Percentiles rank a stretch among this genome's conserved stretches.
These are phyloP conservation scores for Helicoverpa assulta DNA, from an alignment of 2,888 invertebrate genomes.

Conservation along the genomic window DNA sequence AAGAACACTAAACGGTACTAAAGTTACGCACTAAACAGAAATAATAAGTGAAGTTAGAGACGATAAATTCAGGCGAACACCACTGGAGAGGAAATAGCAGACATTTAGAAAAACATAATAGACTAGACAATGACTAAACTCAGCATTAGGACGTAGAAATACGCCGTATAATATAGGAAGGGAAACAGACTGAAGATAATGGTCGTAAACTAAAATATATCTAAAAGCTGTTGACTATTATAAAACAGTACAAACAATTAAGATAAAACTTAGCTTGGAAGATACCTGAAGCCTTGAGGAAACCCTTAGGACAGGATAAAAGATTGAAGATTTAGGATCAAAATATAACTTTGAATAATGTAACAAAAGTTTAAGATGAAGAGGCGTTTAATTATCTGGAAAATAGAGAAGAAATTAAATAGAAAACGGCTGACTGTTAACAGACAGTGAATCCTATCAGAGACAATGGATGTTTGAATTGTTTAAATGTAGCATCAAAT, in stretches of 20 bases:
- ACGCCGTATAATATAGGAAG: conserved; percentile 13
- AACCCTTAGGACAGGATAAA: too few relatives aligned
- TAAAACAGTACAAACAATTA: too few relatives aligned
- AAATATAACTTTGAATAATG: too few relatives aligned
- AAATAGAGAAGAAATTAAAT: too few relatives aligned
- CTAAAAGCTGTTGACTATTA: too few relatives aligned
- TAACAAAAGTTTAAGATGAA: too few relatives aligned
- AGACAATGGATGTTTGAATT: background rate
- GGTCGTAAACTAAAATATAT: background rate
- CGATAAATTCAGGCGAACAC: conserved; percentile 32
- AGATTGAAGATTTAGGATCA: too few relatives aligned
- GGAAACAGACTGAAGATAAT: conserved; percentile 4
- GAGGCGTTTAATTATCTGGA: too few relatives aligned
- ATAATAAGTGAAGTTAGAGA: conserved; percentile 23
- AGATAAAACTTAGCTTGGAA: too few relatives aligned
- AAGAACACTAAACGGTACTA: conserved; percentile 33
- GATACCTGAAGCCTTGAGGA: too few relatives aligned
- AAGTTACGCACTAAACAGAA: conserved; percentile 32
- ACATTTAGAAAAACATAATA: conserved; percentile 33
- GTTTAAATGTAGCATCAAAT: background rate
- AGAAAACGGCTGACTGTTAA: background rate
- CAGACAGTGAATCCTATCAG: conserved; percentile 1
- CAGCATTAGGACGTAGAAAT: conserved; percentile 15
- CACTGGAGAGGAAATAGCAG: conserved; percentile 45
- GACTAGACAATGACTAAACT: conserved; percentile 37